A percentile compares a stretch with the other conserved stretches of the same genome.
Evolutionary conservation across 2,113 vertebrate species (phyloP).

Genomic region (Carassius carassius): DNA sequence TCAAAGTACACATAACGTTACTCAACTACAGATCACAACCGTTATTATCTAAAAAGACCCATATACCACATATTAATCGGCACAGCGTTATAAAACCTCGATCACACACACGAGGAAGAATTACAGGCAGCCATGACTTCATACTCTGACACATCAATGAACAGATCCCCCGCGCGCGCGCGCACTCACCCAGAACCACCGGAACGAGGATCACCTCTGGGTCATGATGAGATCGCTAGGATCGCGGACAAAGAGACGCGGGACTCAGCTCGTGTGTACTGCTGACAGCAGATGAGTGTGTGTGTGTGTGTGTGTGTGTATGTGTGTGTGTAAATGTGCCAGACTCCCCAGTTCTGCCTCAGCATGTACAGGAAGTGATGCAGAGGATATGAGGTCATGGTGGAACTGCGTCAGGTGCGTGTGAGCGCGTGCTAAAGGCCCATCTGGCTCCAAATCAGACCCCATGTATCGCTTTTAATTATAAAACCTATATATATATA

Average conservation of each 20-base stretch:
- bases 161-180: background rate
- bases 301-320: constrained; percentile 53
- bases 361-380: constrained; percentile 68
- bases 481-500: too few relatives aligned
- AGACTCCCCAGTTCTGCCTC: constrained; percentile 73
- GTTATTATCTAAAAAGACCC: background rate
- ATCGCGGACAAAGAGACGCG: constrained; percentile 45
- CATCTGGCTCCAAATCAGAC: background rate
- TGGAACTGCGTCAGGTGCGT: constrained; percentile 15
- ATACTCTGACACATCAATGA: constrained; percentile 34
- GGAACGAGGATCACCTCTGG: constrained; percentile 78
- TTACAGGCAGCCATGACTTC: constrained; percentile 39
- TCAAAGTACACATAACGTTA: background rate
- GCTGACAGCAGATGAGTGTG: constrained; percentile 66
- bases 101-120: constrained; percentile 26
- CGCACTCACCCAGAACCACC: constrained; percentile 78
- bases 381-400: constrained; percentile 62
- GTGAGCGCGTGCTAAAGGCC: background rate
- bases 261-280: background rate
- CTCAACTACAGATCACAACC: background rate
- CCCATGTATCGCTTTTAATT: background rate
- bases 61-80: background rate
- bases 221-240: constrained; percentile 70
- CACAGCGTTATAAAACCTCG: too few relatives aligned
- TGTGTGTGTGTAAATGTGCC: constrained; percentile 43